Conservation (phyloP, 2,888 invertebrate genomes). For the Hemicrepidius hirtus region DNA sequence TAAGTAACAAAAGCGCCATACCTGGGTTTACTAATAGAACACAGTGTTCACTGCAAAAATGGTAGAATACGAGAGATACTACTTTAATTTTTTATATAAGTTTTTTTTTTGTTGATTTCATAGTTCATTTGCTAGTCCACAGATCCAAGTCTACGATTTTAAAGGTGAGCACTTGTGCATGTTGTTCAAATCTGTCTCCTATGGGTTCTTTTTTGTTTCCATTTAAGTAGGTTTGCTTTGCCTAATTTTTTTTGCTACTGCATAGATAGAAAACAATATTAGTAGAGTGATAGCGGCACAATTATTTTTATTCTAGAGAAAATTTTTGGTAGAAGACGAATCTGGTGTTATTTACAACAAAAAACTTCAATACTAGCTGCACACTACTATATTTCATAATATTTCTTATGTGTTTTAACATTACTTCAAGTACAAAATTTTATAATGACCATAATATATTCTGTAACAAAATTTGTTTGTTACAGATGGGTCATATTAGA, state of each 20-base stretch:
- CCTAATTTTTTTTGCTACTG: conserved; percentile 8
- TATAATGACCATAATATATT: neutral
- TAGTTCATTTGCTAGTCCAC: conserved; percentile 69
- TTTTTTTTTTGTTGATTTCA: conserved; percentile 67
- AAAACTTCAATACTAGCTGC: neutral
- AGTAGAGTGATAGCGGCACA: neutral
- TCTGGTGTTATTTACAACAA: too few species aligned
- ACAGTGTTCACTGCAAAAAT: conserved; percentile 52
- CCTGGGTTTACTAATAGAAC: conserved; percentile 54
- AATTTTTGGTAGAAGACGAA: too few species aligned
- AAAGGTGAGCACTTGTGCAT: conserved; percentile 68
- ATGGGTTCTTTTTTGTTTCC: conserved; percentile 40
- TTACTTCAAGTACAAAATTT: neutral
- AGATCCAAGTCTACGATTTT: conserved; percentile 65
- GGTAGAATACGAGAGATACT: conserved; percentile 43
- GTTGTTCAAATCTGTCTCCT: conserved; percentile 46
- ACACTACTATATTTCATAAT: neutral
- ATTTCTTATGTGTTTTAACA: conserved; percentile 4
- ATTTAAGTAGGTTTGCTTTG: conserved; percentile 36
- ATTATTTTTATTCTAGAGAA: too few species aligned
- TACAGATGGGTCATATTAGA: conserved; percentile 60
- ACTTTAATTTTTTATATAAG: conserved; percentile 48
- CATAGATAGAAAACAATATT: neutral
- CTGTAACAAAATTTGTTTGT: conserved; percentile 56
- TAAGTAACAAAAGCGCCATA: conserved; percentile 7